Evolutionary conservation across 2,888 invertebrate species (phyloP).

Genomic region (Amiota communis): DNA sequence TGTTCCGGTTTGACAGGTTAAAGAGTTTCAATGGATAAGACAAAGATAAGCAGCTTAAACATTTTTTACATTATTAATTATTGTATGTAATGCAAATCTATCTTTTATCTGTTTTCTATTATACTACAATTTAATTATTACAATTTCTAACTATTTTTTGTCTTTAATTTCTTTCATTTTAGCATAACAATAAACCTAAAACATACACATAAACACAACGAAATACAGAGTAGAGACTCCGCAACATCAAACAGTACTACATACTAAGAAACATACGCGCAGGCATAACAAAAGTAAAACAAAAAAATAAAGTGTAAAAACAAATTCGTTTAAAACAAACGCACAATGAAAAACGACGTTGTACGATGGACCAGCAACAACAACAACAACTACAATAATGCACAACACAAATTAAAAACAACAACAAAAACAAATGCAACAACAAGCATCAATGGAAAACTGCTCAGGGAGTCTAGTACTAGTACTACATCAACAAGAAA

Average conservation of each 20-base stretch:
- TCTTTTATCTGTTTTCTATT: no score
- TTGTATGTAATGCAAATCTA: no score
- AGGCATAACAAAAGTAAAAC: neutral
- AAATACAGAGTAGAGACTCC: constrained; percentile 31
- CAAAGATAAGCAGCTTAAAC: no score
- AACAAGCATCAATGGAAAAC: constrained; percentile 10
- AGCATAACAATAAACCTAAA: neutral
- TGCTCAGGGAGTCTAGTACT: neutral
- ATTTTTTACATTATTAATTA: no score
- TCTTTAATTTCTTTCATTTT: no score
- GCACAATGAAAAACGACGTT: constrained; percentile 73
- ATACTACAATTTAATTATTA: no score
- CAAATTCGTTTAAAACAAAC: constrained; percentile 46
- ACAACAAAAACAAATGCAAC: constrained; percentile 23
- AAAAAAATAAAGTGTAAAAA: constrained; percentile 28
- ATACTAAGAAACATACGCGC: neutral
- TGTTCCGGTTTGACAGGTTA: no score
- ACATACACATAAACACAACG: neutral
- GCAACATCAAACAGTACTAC: constrained; percentile 38
- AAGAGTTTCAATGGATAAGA: no score
- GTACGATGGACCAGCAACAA: constrained; percentile 68
- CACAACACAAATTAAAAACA: constrained; percentile 43
- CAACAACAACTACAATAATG: constrained; percentile 46
- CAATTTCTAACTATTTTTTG: no score
- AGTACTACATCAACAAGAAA: constrained; percentile 24